phyloP scores from a whole-genome alignment of 1,140 invertebrate genomes.

The Polypedilum vanderplanki region DNA sequence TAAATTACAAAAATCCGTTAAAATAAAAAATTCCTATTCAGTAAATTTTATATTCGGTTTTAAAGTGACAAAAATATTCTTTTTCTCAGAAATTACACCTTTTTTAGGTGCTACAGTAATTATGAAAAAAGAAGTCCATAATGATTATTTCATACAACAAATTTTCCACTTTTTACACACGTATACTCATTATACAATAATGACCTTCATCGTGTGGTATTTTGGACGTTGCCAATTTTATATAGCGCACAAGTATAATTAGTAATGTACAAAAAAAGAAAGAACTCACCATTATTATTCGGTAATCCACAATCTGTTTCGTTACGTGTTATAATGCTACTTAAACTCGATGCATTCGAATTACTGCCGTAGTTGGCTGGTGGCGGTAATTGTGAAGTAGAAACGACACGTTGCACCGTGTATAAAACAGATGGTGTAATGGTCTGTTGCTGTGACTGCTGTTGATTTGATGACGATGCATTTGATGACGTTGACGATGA shows the following conservation, averaged over 20 bases:
- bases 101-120: too few species aligned
- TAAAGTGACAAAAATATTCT: too few species aligned
- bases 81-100: too few species aligned
- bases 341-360: constrained; percentile 23
- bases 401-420: constrained; percentile 10
- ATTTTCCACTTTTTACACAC: background rate
- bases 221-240: background rate
- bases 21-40: too few species aligned
- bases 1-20: too few species aligned
- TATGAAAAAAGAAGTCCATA: too few species aligned
- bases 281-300: constrained; percentile 27
- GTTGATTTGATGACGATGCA: constrained; percentile 21
- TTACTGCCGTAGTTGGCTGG: constrained; percentile 17
- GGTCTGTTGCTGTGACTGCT: constrained; percentile 11
- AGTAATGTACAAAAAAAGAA: background rate
- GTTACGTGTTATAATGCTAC: constrained; percentile 26
- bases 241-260: constrained; percentile 22
- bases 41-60: too few species aligned
- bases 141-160: too few species aligned
- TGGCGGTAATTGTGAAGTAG: background rate
- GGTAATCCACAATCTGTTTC: constrained; percentile 27
- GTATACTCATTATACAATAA: background rate
- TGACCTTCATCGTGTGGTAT: too few species aligned
- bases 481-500: background rate
- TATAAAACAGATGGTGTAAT: constrained; percentile 25